Evolutionary conservation across 2,797 vertebrate genomes (phyloP), one percentile per base, ranked within the genome.

Genomic region (Micrastur ruficollis): DNA sequence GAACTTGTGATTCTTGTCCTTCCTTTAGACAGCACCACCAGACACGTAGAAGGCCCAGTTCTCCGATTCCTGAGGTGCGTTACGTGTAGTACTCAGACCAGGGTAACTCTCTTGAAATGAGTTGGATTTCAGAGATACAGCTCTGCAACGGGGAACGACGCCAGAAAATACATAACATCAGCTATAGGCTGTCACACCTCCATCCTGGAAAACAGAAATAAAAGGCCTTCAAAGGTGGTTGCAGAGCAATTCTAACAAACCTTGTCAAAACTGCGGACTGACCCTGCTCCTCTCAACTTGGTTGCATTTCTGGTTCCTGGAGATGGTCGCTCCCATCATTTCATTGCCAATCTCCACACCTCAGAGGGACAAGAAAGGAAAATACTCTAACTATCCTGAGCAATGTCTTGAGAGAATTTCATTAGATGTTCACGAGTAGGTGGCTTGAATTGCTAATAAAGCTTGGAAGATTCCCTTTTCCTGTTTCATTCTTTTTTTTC

Each of bases 1-100:
- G 36, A 36, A 36, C 36, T 36, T 36, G 8, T 36, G 36, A 36
- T 36, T 36, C 36, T 36, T 36, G 36, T 36, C 38, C 63, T 65
- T 71, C 49, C 61, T 61, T 34, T 3, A 67, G 32, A 8, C n/a
- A 73, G 55, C 66, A 38, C 21, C 38, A n/a, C 6, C 63, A 68
- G 36, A 2, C 36, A 6, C 0, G 1, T 1, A 2, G 23, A 38
- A 58, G 58, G 66, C 44, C 58, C 34, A 10, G 0, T 12, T 7
- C 50, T 52, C 10, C 3, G 31, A 4, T 25, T 66, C 23, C 50
- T 9, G 2, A 44, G 27, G 50, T n/a, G 0, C 3, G 1, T 12
- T 20, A 50, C 6, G 5, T 1, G 15, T 2, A 5, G 16, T 4
- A 6, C 2, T 40, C 9, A 40, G 29, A 16, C 53, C 56, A 47